A percentile compares a stretch with the other conserved stretches of the same genome.
These are phyloP conservation scores for Drosophila nr. medialis DNA, from an alignment of 2,888 invertebrate species.

Conservation along the genomic window DNA sequence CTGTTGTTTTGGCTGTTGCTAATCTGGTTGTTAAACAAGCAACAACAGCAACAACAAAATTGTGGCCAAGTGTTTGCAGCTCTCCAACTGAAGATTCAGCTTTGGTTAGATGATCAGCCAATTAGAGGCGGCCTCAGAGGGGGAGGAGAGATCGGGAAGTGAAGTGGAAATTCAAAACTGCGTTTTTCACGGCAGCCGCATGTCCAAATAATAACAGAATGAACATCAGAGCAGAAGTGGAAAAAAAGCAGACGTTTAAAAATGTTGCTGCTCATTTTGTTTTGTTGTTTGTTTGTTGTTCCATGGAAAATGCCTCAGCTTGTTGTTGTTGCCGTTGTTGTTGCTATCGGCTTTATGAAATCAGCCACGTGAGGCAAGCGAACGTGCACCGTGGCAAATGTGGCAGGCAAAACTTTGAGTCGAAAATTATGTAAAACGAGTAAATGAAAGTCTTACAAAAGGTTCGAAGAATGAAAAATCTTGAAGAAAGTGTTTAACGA, in stretches of 20 bases:
- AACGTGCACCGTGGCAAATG: conserved; percentile 28
- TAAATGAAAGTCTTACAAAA: neutral
- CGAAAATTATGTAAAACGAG: neutral
- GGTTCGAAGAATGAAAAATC: neutral
- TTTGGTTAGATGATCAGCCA: neutral
- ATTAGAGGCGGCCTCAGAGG: neutral
- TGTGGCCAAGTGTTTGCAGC: conserved; percentile 25
- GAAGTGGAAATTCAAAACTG: conserved; percentile 11
- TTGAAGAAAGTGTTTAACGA: neutral
- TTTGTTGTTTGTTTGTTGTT: conserved; percentile 46
- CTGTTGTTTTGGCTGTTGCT: conserved; percentile 30
- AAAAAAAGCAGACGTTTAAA: neutral
- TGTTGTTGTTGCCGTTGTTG: conserved; percentile 24
- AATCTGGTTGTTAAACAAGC: conserved; percentile 52
- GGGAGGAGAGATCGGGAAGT: neutral
- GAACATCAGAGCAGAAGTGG: neutral
- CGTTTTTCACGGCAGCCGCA: conserved; percentile 43
- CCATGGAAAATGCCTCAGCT: conserved; percentile 36
- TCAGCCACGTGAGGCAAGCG: conserved; percentile 52
- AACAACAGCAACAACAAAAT: conserved; percentile 24
- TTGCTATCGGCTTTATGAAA: conserved; percentile 46
- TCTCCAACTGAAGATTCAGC: conserved; percentile 3
- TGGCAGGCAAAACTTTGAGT: neutral
- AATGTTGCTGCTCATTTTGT: conserved; percentile 25
- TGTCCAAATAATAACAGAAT: conserved; percentile 1